Evolutionary conservation across 1,140 invertebrate genomes (phyloP).

Genomic region (Centruroides vittatus): DNA sequence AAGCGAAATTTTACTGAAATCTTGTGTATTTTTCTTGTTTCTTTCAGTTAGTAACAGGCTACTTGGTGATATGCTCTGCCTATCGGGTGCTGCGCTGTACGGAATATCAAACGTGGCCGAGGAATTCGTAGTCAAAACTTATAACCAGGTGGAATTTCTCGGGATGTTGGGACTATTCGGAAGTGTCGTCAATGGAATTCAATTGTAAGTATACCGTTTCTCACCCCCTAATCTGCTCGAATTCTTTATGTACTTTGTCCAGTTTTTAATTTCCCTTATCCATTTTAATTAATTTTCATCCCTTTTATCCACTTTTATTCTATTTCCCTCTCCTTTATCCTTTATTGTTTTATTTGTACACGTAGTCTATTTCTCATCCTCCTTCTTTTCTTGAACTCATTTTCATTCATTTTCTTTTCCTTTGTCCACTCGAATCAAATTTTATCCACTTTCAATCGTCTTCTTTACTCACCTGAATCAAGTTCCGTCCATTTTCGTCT

Average conservation of each 20-base stretch:
- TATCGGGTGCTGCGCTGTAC: conserved; percentile 63
- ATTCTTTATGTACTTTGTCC: not conserved
- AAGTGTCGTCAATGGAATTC: conserved; percentile 56
- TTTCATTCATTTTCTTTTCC: no score
- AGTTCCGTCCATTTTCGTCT: no score
- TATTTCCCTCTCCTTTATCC: no score
- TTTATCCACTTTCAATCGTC: no score
- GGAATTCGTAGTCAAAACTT: conserved; percentile 66
- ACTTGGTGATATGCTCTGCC: conserved; percentile 67
- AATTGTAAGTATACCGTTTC: conserved; percentile 44
- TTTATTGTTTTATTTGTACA: no score
- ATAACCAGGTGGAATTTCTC: conserved; percentile 60
- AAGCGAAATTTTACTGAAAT: no score
- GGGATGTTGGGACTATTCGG: conserved; percentile 71
- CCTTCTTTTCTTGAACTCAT: no score
- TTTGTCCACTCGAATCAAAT: no score
- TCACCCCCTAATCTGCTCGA: not conserved
- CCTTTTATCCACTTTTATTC: not conserved
- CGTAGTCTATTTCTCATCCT: no score
- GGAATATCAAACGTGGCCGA: conserved; percentile 67
- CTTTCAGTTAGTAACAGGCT: conserved; percentile 39
- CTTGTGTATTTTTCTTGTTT: no score
- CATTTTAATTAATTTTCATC: not conserved
- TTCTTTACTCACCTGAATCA: no score
- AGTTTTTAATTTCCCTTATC: not conserved